Evolutionary conservation across 2,888 invertebrate species (phyloP), one percentile per base, ranked within the genome.

Genomic region (Baronia brevicornis): DNA sequence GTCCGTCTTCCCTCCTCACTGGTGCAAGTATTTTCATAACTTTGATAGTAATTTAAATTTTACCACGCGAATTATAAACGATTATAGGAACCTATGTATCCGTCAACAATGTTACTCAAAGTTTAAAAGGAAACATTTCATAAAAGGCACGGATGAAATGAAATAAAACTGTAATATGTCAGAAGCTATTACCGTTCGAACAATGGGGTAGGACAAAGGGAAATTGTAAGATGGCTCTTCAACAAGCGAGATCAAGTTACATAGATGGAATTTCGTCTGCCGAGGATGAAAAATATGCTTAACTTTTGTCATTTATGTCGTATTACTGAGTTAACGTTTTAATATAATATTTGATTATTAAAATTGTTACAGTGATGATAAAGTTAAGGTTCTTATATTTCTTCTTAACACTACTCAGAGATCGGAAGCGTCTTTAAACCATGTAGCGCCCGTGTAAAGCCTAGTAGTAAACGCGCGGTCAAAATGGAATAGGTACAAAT

Each of bases 121-220:
- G 60, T 62, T 54, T 58, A 68, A 57, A 72, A 66, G 69, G 48
- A 63, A 74, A 67, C 29, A 19, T 73, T 65, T 70, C 59, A 66
- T 64, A 68, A 64, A 64, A 50, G n/a, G 51, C 53, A 53, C 48
- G 50, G 46, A 48, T 59, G 67, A 71, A 68, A 73, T 60, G 69
- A 74, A 73, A 78, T 74, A 71, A 78, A 71, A 78, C 60, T 69
- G 63, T 69, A 73, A 70, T 75, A 77, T 65, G 69, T 71, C 58
- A 52, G 54, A 53, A 63, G 66, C 64, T 58, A 67, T 70, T 61
- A 70, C 64, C 41, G 46, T 51, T 59, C 56, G 60, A 44, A 77
- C 74, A 80, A 77, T 73, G 46, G 73, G 60, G 62, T 43, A 55
- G 54, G 61, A 74, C 74, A 77, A 79, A 77, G 65, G 61, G 63